Evolutionary conservation across 2,888 invertebrate genomes (phyloP).

Genomic region (Leptinotarsa tumamoca): DNA sequence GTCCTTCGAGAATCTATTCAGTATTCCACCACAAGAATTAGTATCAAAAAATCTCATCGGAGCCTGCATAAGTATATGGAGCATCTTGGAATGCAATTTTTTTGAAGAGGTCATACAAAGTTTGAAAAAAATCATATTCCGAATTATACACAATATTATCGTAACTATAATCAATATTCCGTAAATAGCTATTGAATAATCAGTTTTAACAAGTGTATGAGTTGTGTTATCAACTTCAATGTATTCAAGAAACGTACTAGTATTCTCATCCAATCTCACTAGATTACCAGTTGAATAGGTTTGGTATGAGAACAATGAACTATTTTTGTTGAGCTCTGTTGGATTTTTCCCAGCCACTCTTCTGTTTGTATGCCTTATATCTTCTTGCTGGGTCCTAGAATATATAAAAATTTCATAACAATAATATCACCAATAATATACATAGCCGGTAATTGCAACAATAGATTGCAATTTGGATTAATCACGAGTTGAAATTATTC

Average conservation of each 20-base stretch:
- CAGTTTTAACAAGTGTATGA: conserved; percentile 43
- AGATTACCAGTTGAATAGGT: background rate
- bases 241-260: conserved; percentile 12
- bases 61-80: conserved; percentile 73
- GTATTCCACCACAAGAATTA: conserved; percentile 83
- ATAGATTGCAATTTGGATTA: too few relatives aligned
- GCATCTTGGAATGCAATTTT: conserved; percentile 82
- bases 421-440: background rate
- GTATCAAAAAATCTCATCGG: conserved; percentile 83
- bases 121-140: conserved; percentile 79
- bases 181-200: conserved; percentile 66
- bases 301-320: background rate
- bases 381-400: conserved; percentile 32
- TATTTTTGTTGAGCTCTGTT: background rate
- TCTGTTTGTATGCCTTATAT: conserved; percentile 19
- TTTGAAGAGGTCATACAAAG: conserved; percentile 81
- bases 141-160: conserved; percentile 71
- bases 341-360: background rate
- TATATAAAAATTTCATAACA: background rate
- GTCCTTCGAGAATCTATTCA: conserved; percentile 87
- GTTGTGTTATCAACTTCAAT: conserved; percentile 6
- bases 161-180: conserved; percentile 70
- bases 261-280: background rate
- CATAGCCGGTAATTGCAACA: too few relatives aligned
- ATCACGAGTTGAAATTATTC: too few relatives aligned